phyloP scores from a whole-genome alignment of 2,113 vertebrate genomes.

The Fukomys damarensis region DNA sequence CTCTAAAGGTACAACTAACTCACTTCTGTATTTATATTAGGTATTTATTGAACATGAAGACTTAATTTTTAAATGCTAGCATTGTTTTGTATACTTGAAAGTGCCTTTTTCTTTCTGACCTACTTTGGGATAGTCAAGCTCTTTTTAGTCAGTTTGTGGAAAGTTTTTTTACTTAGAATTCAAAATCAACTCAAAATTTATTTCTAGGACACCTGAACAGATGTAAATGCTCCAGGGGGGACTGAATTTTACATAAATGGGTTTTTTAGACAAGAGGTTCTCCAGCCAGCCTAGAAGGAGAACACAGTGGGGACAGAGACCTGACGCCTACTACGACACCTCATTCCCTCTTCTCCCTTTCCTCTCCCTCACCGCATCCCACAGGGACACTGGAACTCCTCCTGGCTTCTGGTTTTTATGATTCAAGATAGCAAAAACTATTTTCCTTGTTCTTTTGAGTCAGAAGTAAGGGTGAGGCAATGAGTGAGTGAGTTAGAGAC shows the following conservation, averaged over 20 bases:
- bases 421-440: background rate
- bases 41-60: conserved; percentile 26
- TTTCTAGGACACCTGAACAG: conserved; percentile 64
- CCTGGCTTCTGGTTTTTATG: background rate
- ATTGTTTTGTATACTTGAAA: conserved; percentile 65
- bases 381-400: background rate
- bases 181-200: conserved; percentile 73
- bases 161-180: conserved; percentile 61
- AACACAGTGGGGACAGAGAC: background rate
- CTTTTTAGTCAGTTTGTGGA: conserved; percentile 38
- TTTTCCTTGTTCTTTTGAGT: background rate
- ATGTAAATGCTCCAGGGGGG: conserved; percentile 31
- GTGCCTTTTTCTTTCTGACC: conserved; percentile 65
- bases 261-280: conserved; percentile 52
- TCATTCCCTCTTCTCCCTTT: rapidly evolving
- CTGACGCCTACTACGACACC: rapidly evolving
- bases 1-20: conserved; percentile 37
- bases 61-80: background rate
- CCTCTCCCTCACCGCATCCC: background rate
- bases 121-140: conserved; percentile 65
- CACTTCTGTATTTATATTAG: conserved; percentile 62
- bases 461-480: background rate
- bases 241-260: conserved; percentile 1
- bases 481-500: background rate
- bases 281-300: background rate